Conservation (phyloP, 1,140 invertebrate genomes). For the Platyscapa corneri region DNA sequence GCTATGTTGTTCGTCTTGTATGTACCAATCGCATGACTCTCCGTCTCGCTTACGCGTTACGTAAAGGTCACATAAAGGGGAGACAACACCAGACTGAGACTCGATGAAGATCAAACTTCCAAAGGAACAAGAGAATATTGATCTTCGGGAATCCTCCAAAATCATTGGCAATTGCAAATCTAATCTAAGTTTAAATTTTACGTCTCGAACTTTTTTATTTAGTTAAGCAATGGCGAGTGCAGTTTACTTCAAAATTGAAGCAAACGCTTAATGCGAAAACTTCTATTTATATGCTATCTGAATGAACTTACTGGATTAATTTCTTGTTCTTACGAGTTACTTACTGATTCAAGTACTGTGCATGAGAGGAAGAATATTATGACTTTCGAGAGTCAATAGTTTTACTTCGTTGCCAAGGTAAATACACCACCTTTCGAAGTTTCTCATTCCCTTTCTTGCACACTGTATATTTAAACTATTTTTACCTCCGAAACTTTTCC, state of each 20-base stretch:
- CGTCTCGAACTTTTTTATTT: neutral
- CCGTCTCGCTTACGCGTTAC: conserved; percentile 57
- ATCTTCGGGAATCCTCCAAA: neutral
- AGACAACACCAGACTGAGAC: neutral
- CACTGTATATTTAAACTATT: neutral
- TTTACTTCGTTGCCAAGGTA: neutral
- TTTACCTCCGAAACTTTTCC: neutral
- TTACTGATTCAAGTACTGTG: conserved; percentile 10
- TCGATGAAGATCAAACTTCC: neutral
- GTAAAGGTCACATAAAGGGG: conserved; percentile 37
- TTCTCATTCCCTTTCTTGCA: neutral
- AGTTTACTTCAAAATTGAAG: neutral
- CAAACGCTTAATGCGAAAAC: conserved; percentile 16
- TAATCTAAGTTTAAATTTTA: neutral
- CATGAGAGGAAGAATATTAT: neutral
- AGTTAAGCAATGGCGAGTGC: neutral
- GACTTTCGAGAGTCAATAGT: conserved; percentile 1
- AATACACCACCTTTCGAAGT: neutral
- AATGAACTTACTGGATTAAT: neutral
- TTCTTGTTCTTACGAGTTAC: neutral
- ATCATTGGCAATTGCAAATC: neutral
- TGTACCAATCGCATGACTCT: conserved; percentile 49
- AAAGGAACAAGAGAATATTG: neutral
- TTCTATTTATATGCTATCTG: neutral
- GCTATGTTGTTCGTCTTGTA: conserved; percentile 10